Conservation (phyloP, 2,888 invertebrate species). For the Petrolisthes manimaculis region DNA sequence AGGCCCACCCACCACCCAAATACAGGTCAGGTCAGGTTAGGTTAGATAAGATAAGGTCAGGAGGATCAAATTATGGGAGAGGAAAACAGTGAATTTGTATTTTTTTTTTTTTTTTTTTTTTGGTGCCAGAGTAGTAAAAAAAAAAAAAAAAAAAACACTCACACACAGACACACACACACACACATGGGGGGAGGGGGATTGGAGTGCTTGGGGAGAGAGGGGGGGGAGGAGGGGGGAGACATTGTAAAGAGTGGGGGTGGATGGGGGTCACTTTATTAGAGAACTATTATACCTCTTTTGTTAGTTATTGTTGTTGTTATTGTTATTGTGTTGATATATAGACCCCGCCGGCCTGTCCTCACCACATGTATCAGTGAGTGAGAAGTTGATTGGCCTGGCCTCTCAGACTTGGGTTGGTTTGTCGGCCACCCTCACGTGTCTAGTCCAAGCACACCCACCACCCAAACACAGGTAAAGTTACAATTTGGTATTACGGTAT, state of each 20-base stretch:
- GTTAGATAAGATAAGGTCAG: too few species aligned
- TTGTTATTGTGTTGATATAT: not conserved
- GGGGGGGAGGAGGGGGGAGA: not conserved
- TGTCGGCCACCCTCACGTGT: conserved; percentile 76
- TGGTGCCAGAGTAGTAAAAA: too few species aligned
- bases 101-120: not conserved
- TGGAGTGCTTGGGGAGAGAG: too few species aligned
- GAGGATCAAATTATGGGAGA: too few species aligned
- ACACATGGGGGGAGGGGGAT: not conserved
- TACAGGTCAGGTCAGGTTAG: conserved; percentile 69
- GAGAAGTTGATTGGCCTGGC: conserved; percentile 42
- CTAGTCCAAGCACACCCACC: conserved; percentile 69
- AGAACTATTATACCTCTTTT: not conserved
- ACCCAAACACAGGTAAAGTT: conserved; percentile 68
- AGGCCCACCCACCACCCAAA: conserved; percentile 65
- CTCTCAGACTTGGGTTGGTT: conserved; percentile 18
- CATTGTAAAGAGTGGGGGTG: not conserved
- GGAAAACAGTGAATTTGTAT: not conserved
- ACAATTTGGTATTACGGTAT: not conserved
- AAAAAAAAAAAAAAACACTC: conserved; percentile 27
- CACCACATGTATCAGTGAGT: conserved; percentile 38
- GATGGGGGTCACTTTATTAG: not conserved
- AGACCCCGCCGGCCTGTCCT: conserved; percentile 46
- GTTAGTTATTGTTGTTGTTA: not conserved
- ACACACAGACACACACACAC: not conserved